Evolutionary conservation across 2,113 vertebrate species (phyloP).

Genomic region (Melozone crissalis): DNA sequence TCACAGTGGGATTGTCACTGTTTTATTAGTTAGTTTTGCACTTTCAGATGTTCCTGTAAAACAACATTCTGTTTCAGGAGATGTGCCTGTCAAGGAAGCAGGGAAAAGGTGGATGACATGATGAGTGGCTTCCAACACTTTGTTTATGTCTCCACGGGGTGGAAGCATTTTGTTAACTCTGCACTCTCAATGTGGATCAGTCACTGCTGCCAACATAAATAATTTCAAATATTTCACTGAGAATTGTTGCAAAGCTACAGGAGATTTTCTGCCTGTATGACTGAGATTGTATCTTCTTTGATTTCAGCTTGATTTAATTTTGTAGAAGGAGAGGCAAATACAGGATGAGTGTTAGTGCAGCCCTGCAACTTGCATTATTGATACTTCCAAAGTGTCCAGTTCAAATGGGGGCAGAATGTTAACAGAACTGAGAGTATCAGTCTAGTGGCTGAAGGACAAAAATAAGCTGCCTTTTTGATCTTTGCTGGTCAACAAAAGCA

Average conservation of each 20-base stretch:
- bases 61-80: constrained; percentile 42
- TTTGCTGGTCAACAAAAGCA: constrained; percentile 66
- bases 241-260: constrained; percentile 43
- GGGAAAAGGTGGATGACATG: constrained; percentile 23
- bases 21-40: constrained; percentile 61
- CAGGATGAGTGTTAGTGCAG: constrained; percentile 47
- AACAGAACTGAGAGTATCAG: constrained; percentile 57
- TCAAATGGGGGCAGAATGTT: constrained; percentile 65
- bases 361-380: constrained; percentile 68
- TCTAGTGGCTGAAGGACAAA: constrained; percentile 66
- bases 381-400: constrained; percentile 62
- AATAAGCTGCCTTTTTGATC: constrained; percentile 66
- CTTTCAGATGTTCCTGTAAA: constrained; percentile 51
- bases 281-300: constrained; percentile 45
- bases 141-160: constrained; percentile 32
- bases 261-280: constrained; percentile 25
- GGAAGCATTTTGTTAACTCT: constrained; percentile 62
- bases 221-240: constrained; percentile 63
- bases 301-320: constrained; percentile 58
- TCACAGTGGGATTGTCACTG: constrained; percentile 25
- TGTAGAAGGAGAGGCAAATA: constrained; percentile 47
- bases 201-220: constrained; percentile 54
- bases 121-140: constrained; percentile 52
- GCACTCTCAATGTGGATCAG: constrained; percentile 36
- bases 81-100: constrained; percentile 19